phyloP scores from a whole-genome alignment of 2,888 invertebrate genomes.

The Thecophora atra region DNA sequence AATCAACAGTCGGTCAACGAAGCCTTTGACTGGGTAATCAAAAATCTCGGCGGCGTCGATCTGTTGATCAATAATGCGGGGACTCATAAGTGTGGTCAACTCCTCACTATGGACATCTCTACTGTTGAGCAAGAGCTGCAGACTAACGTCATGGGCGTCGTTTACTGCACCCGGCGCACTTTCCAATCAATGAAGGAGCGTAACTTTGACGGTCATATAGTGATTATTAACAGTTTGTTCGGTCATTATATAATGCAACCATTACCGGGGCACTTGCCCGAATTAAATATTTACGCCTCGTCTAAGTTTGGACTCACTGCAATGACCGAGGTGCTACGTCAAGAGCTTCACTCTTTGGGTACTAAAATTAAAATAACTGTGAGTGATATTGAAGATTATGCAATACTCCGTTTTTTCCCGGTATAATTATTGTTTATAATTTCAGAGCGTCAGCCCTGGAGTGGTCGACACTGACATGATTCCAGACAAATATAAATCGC shows the following conservation, averaged over 20 bases:
- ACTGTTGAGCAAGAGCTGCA: slow-evolving; percentile 61
- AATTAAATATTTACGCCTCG: slow-evolving; percentile 58
- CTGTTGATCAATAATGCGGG: slow-evolving; percentile 73
- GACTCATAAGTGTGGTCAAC: slow-evolving; percentile 51
- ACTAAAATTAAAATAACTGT: slow-evolving; percentile 54
- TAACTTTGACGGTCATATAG: slow-evolving; percentile 64
- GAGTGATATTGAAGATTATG: slow-evolving; percentile 33
- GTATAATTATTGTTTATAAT: slow-evolving; percentile 7
- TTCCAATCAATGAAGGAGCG: slow-evolving; percentile 67
- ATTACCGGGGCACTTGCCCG: slow-evolving; percentile 50
- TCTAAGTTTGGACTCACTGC: slow-evolving; percentile 60
- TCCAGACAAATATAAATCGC: slow-evolving; percentile 40
- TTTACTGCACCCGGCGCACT: slow-evolving; percentile 67
- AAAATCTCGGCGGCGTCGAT: slow-evolving; percentile 69
- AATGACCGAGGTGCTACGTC: slow-evolving; percentile 57
- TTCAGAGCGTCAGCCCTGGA: slow-evolving; percentile 53
- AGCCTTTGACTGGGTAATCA: slow-evolving; percentile 68
- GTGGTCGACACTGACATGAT: slow-evolving; percentile 50
- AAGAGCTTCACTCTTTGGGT: slow-evolving; percentile 55
- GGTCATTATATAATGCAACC: slow-evolving; percentile 57
- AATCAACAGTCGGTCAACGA: slow-evolving; percentile 68
- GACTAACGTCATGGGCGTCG: slow-evolving; percentile 67
- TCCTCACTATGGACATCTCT: slow-evolving; percentile 49
- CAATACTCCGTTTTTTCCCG: background rate
- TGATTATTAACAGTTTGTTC: slow-evolving; percentile 65